Percentiles rank a stretch among this genome's conserved stretches.
These are phyloP conservation scores for Fregata magnificens DNA, from an alignment of 2,113 vertebrate genomes.

Conservation along the genomic window DNA sequence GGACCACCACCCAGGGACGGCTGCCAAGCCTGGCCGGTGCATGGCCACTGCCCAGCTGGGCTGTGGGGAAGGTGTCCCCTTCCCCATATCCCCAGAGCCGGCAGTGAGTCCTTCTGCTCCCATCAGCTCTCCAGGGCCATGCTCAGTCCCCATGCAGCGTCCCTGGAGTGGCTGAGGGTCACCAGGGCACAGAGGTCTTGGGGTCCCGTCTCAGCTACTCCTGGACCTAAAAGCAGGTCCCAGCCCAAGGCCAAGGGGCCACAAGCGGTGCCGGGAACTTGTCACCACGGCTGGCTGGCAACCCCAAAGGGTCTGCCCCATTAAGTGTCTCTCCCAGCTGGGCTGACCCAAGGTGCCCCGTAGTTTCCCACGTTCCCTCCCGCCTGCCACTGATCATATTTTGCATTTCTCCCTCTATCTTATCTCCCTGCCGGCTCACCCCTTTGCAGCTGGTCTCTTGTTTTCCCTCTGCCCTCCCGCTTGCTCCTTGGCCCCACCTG, in stretches of 20 bases:
- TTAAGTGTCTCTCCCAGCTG: neutral
- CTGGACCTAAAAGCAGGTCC: neutral
- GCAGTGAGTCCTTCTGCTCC: neutral
- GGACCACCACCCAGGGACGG: rapidly evolving
- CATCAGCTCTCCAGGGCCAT: neutral
- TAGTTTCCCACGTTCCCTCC: slow-evolving; percentile 31
- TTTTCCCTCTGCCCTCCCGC: slow-evolving; percentile 17
- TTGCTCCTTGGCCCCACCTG: slow-evolving; percentile 40
- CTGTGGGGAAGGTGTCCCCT: too few relatives aligned
- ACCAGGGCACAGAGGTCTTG: neutral
- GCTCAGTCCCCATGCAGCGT: neutral
- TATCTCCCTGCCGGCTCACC: neutral
- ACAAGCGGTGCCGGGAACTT: neutral
- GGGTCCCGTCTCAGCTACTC: neutral
- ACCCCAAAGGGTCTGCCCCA: neutral
- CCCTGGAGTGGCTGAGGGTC: neutral
- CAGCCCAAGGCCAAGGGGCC: neutral
- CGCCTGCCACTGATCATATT: slow-evolving; percentile 3
- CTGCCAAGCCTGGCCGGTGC: neutral
- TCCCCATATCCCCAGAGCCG: rapidly evolving
- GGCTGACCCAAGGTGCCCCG: neutral
- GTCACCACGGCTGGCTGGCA: neutral
- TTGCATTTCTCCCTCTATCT: slow-evolving; percentile 66
- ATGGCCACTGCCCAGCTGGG: neutral
- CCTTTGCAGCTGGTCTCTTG: slow-evolving; percentile 56